These are phyloP conservation scores for Corythaixoides concolor DNA, from an alignment of 2,113 vertebrate genomes.

Conservation along the genomic window DNA sequence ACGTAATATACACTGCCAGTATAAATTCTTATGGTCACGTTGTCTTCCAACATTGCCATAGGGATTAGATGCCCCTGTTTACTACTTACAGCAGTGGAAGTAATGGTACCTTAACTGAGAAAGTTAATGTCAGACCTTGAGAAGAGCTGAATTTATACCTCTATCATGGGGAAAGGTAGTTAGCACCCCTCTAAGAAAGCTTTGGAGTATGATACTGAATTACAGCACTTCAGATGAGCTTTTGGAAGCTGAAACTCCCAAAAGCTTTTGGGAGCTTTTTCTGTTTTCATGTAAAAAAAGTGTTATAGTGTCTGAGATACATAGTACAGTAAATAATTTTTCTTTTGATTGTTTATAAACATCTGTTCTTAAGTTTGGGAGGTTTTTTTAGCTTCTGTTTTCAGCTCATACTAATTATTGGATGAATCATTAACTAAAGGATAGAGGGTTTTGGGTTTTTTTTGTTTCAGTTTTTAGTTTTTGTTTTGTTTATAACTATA, in stretches of 20 bases:
- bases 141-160: background rate
- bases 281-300: background rate
- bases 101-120: background rate
- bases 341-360: background rate
- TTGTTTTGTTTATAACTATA: background rate
- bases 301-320: background rate
- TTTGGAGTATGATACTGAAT: background rate
- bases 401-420: background rate
- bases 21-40: background rate
- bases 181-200: background rate
- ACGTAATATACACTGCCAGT: background rate
- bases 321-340: background rate
- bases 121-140: background rate
- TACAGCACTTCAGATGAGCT: background rate
- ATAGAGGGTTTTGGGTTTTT: fast-evolving
- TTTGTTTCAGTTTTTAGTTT: background rate
- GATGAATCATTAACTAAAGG: background rate
- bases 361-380: background rate
- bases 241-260: background rate
- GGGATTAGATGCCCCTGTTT: background rate
- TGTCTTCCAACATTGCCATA: background rate
- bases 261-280: too few relatives aligned
- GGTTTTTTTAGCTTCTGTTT: background rate
- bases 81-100: background rate
- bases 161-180: background rate